Conservation (phyloP, 2,888 invertebrate genomes). For the Chaetogeoica ovagalla region DNA sequence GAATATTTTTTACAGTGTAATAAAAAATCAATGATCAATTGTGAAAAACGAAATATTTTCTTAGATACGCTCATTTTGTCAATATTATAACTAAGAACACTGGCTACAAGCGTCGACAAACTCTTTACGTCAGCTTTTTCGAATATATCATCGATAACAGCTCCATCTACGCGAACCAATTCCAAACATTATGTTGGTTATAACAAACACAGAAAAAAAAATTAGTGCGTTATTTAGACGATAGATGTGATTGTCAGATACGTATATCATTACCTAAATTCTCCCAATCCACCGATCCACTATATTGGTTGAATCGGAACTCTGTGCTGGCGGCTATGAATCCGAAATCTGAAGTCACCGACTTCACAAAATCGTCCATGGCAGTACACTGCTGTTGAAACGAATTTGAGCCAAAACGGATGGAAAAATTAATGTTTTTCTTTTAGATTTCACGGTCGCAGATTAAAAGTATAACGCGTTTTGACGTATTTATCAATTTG, state of each 20-base stretch:
- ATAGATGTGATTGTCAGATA: neutral
- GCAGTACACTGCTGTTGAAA: neutral
- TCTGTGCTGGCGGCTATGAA: neutral
- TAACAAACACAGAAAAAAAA: neutral
- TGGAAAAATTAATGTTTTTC: neutral
- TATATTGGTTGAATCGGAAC: conserved; percentile 32
- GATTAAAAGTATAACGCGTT: too few relatives aligned
- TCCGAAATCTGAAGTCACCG: conserved; percentile 21
- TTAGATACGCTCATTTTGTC: conserved; percentile 43
- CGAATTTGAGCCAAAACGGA: neutral
- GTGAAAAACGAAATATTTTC: conserved; percentile 45
- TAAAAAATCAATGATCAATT: conserved; percentile 45
- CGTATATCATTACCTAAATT: conserved; percentile 19
- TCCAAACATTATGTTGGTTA: neutral
- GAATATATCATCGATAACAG: conserved; percentile 10
- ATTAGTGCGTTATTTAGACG: neutral
- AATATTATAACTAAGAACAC: conserved; percentile 38
- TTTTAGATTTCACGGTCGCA: too few relatives aligned
- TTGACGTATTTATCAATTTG: too few relatives aligned
- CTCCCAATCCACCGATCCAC: conserved; percentile 36
- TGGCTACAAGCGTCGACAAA: conserved; percentile 23
- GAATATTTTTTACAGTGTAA: conserved; percentile 31
- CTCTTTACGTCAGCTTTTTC: conserved; percentile 22
- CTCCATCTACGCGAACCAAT: neutral
- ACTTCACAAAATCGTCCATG: conserved; percentile 11